Evolutionary conservation across 2,888 invertebrate species (phyloP).

Genomic region (Cephus runcator): DNA sequence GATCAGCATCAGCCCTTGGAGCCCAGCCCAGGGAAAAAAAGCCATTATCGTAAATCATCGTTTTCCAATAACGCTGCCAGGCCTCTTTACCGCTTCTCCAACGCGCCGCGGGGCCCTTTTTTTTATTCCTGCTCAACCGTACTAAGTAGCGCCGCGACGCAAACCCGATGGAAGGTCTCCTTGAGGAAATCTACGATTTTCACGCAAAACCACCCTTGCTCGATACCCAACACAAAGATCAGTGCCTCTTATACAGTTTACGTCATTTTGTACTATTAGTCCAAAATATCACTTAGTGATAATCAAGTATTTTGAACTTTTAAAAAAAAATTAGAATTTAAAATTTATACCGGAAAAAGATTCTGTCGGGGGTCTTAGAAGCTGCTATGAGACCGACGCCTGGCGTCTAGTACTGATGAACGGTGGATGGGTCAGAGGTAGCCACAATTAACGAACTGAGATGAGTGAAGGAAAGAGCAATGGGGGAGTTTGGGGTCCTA

Average conservation of each 20-base stretch:
- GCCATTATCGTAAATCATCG: conserved; percentile 73
- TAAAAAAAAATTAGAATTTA: no score
- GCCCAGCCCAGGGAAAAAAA: conserved; percentile 55
- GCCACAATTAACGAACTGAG: not conserved
- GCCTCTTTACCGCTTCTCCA: conserved; percentile 53
- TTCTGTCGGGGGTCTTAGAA: not conserved
- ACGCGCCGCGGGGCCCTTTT: conserved; percentile 25
- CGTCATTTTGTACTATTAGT: not conserved
- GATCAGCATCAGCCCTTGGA: conserved; percentile 6
- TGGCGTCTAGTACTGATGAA: not conserved
- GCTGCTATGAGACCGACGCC: not conserved
- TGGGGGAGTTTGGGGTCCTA: not conserved
- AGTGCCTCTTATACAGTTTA: not conserved
- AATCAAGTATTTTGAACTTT: not conserved
- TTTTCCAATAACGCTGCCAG: conserved; percentile 69
- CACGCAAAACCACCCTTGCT: not conserved
- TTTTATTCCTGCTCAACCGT: conserved; percentile 19
- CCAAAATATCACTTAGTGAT: no score
- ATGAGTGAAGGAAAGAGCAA: not conserved
- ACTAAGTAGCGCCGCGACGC: conserved; percentile 18
- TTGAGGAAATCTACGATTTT: not conserved
- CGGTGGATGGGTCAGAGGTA: not conserved
- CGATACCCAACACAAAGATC: not conserved
- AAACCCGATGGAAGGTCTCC: not conserved
- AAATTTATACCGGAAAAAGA: no score